Base-by-base conservation (phyloP, 2,888 invertebrate genomes). In the Chymomyza caudatula region DNA sequence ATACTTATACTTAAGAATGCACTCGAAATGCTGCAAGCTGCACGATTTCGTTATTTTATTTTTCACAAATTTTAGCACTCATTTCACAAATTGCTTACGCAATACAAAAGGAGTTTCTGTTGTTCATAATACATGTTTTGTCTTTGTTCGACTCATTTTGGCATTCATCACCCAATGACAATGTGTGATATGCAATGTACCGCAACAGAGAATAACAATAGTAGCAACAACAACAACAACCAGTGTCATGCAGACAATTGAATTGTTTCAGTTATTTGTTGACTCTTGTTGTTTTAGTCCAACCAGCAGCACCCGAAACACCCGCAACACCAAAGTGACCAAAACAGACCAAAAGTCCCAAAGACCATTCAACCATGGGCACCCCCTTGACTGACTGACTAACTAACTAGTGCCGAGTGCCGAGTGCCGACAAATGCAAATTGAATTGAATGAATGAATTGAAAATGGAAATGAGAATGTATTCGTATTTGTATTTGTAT, bases 131-230 rank as follows among this genome's bases (percentile, higher is more conserved):
- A 37, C 29, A 37, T 37, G 29, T 37, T 37, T 37, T 37, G 29
- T 37, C 29, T 37, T 37, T 37, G 29, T 37, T 37, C 11, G 29
- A 37, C 29, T 37, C 11, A 37, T 37, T 37, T 37, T 37, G 29
- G 47, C 53, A 69, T 65, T 78, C 67, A 74, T 74, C 83, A 78
- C 68, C 53, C 77, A 74, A 69, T 71, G 80, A 80, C 85, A 88
- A 87, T 85, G 88, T 88, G 88, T 87, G 86, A 88, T 82, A 78
- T 83, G 85, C 86, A 88, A 88, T 88, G 87, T 88, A 77, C 77
- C 87, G 74, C 73, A 74, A 87, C 83, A 73, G 73, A 78, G 76
- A 73, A 67, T 64, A 70, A 78, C 68, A 51, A 73, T 8, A 61
- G 29, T 55, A 51, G 13, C 17, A 52, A 56, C 53, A 42, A 55